phyloP scores from a whole-genome alignment of 1,140 invertebrate species.

The Tribolium madens region DNA sequence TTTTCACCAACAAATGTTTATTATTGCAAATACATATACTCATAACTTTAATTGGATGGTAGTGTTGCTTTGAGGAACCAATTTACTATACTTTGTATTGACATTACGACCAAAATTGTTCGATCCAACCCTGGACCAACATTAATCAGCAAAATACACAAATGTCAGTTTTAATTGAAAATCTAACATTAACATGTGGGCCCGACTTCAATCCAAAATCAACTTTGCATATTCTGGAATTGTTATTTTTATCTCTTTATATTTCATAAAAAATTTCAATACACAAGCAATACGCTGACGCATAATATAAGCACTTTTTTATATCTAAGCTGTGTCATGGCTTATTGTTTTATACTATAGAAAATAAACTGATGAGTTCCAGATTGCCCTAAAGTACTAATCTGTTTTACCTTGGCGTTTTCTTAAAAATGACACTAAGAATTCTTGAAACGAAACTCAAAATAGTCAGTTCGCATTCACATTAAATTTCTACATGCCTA shows the following conservation, averaged over 20 bases:
- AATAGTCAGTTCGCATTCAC: no score
- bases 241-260: not conserved
- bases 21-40: constrained; percentile 31
- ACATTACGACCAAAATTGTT: constrained; percentile 5
- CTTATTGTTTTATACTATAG: no score
- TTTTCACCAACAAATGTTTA: constrained; percentile 34
- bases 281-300: no score
- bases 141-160: constrained; percentile 20
- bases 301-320: no score
- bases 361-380: no score
- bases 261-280: no score
- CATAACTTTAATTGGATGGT: constrained; percentile 26
- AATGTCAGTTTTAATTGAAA: constrained; percentile 26
- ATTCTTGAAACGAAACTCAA: no score
- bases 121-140: constrained; percentile 2
- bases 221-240: not conserved
- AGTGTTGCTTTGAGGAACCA: not conserved
- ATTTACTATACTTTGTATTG: constrained; percentile 9
- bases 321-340: no score
- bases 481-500: not conserved
- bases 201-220: not conserved
- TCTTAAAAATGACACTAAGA: no score
- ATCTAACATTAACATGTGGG: not conserved
- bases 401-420: no score
- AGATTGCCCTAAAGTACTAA: no score